Evolutionary conservation across 2,113 vertebrate genomes (phyloP).

Genomic region (Gymnarchus niloticus): DNA sequence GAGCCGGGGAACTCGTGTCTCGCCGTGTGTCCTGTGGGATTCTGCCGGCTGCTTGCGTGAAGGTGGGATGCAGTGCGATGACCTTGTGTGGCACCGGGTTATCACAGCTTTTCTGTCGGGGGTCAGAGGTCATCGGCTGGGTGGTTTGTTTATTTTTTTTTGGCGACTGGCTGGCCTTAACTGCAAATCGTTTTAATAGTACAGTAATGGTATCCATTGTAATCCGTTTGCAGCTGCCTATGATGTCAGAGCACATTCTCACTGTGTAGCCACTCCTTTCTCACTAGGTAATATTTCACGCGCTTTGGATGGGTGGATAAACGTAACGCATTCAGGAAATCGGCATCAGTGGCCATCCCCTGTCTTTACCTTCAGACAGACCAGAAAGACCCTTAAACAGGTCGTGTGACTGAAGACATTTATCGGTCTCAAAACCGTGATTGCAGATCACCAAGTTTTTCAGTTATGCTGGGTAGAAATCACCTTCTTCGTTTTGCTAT

Average conservation of each 20-base stretch:
- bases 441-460: neutral
- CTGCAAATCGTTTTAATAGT: neutral
- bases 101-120: neutral
- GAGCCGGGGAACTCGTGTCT: neutral
- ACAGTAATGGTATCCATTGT: too few species aligned
- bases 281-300: neutral
- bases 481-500: neutral
- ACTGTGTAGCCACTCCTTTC: neutral
- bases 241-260: neutral
- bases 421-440: neutral
- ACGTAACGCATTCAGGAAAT: neutral
- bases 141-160: too few species aligned
- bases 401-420: neutral
- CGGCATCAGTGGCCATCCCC: neutral
- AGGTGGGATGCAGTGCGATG: neutral
- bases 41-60: neutral
- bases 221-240: neutral
- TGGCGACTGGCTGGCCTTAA: neutral
- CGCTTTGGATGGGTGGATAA: neutral
- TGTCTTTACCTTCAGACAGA: neutral
- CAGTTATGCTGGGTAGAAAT: neutral
- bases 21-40: neutral
- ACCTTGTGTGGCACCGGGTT: neutral
- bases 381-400: neutral
- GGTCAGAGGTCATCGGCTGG: neutral